Conservation (phyloP, 2,113 vertebrate genomes). For the Ellobius talpinus region DNA sequence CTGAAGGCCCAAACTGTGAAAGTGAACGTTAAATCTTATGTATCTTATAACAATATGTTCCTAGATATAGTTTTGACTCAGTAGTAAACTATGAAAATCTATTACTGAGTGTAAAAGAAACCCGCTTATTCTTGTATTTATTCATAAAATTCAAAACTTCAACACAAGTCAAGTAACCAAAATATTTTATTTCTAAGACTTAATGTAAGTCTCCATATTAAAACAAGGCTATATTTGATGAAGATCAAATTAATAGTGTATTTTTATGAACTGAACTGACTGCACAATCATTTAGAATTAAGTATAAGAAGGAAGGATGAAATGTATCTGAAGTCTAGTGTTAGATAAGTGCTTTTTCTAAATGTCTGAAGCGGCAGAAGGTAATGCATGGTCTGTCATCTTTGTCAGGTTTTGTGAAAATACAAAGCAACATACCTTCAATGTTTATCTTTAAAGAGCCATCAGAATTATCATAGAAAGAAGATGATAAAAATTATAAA, state of each 20-base stretch:
- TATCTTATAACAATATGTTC: neutral
- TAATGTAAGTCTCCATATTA: neutral
- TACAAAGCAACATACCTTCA: neutral
- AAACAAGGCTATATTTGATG: neutral
- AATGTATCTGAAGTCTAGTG: neutral
- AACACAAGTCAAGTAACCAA: neutral
- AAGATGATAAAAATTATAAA: neutral
- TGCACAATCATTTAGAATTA: neutral
- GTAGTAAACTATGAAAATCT: neutral
- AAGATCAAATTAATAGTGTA: neutral
- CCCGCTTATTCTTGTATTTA: neutral
- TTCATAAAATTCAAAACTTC: neutral
- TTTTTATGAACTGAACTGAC: neutral
- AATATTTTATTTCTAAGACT: neutral
- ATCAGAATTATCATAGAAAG: slow-evolving; percentile 36
- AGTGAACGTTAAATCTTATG: neutral
- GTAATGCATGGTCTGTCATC: neutral
- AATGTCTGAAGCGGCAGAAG: neutral
- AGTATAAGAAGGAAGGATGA: neutral
- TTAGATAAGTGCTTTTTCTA: neutral
- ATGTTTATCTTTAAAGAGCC: slow-evolving; percentile 16
- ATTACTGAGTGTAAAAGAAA: neutral
- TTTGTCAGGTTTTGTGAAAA: neutral
- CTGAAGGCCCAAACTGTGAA: neutral
- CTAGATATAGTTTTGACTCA: neutral